Percentiles rank a stretch among this genome's conserved stretches.
Evolutionary conservation across 2,113 vertebrate species (phyloP).

Genomic region (Phyllopteryx taeniolatus): DNA sequence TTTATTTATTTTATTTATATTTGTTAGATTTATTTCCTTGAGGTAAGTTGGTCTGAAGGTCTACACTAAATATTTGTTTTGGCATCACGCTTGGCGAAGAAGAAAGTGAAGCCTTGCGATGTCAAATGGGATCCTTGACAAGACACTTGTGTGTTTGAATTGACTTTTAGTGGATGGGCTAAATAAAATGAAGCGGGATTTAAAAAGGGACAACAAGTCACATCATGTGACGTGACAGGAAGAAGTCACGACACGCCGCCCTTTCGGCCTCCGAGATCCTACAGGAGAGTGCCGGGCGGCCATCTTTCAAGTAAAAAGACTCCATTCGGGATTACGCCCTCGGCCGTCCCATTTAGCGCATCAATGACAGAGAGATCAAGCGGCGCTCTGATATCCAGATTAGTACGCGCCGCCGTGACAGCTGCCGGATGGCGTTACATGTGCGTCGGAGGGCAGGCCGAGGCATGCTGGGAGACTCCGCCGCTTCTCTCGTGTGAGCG

Average conservation of each 20-base stretch:
- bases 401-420: constrained; percentile 47
- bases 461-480: constrained; percentile 47
- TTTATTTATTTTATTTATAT: too few species aligned
- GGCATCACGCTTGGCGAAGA: too few species aligned
- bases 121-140: too few species aligned
- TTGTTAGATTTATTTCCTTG: too few species aligned
- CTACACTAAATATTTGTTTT: too few species aligned
- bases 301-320: constrained; percentile 39
- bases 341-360: constrained; percentile 50
- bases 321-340: constrained; percentile 11
- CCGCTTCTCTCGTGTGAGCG: constrained; percentile 18
- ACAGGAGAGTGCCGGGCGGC: constrained; percentile 34
- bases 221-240: constrained; percentile 11
- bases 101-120: too few species aligned
- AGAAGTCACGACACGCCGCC: constrained; percentile 32
- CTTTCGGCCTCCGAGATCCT: constrained; percentile 18
- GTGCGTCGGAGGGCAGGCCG: constrained; percentile 42
- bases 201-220: neutral
- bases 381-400: constrained; percentile 55
- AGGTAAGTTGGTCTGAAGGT: too few species aligned
- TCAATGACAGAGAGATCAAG: constrained; percentile 64
- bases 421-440: constrained; percentile 43
- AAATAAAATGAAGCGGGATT: neutral
- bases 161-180: neutral
- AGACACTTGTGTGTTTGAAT: neutral